phyloP scores from a whole-genome alignment of 2,113 vertebrate species.

The Apteryx owenii region DNA sequence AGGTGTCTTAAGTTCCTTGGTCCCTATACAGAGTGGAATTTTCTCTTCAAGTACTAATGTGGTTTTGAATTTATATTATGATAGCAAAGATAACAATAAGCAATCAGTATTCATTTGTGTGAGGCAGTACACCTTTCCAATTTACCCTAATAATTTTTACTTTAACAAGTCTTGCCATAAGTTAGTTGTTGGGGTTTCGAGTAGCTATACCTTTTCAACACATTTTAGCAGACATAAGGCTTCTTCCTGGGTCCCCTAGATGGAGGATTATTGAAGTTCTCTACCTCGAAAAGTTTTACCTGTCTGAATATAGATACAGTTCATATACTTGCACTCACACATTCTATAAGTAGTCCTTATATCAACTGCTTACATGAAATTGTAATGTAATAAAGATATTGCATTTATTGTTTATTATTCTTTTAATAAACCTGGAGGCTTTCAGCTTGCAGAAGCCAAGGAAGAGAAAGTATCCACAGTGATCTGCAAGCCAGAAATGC shows the following conservation, averaged over 20 bases:
- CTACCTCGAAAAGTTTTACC: background rate
- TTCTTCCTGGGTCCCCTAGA: background rate
- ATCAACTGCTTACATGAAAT: background rate
- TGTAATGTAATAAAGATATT: background rate
- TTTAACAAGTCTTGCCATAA: background rate
- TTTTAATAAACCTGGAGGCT: background rate
- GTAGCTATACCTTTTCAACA: background rate
- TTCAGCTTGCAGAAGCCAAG: background rate
- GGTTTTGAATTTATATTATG: background rate
- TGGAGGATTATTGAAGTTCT: background rate
- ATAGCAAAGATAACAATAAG: background rate
- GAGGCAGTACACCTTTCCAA: background rate
- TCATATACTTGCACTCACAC: background rate
- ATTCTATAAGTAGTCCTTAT: background rate
- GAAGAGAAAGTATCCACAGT: background rate
- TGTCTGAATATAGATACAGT: background rate
- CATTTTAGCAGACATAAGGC: background rate
- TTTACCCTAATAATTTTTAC: background rate
- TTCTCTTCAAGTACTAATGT: background rate
- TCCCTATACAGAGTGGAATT: background rate
- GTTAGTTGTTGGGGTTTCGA: background rate
- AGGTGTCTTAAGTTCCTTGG: background rate
- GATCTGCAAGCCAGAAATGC: background rate
- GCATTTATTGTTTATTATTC: background rate
- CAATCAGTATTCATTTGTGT: background rate